Evolutionary conservation across 2,113 vertebrate genomes (phyloP).

Genomic region (Gambusia affinis): DNA sequence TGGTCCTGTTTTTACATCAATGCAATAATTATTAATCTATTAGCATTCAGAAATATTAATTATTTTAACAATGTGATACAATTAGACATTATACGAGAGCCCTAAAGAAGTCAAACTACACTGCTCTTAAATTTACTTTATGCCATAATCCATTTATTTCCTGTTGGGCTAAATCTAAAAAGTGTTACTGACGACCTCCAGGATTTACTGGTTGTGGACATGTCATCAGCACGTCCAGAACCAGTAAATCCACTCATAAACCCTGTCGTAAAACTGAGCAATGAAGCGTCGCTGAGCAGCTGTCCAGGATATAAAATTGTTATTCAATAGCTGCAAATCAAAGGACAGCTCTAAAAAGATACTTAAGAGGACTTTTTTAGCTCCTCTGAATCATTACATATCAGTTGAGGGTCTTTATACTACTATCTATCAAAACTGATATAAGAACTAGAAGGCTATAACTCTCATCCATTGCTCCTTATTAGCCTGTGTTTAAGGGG

Average conservation of each 20-base stretch:
- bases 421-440: too few species aligned
- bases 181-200: neutral
- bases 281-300: neutral
- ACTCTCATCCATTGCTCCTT: too few species aligned
- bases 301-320: slow-evolving; percentile 3
- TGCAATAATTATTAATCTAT: too few species aligned
- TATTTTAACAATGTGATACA: neutral
- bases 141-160: neutral
- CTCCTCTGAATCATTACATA: too few species aligned
- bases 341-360: neutral
- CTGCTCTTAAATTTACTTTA: neutral
- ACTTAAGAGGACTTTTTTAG: too few species aligned
- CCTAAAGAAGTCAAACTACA: too few species aligned
- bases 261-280: neutral
- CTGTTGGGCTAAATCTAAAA: neutral
- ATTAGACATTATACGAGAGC: neutral
- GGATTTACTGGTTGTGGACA: neutral
- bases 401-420: too few species aligned
- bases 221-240: too few species aligned
- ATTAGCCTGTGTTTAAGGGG: too few species aligned
- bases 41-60: too few species aligned
- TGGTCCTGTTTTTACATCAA: neutral
- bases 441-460: too few species aligned
- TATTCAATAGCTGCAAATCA: neutral
- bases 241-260: neutral